phyloP scores from a whole-genome alignment of 2,113 vertebrate species.

The Gobiocypris rarus region DNA sequence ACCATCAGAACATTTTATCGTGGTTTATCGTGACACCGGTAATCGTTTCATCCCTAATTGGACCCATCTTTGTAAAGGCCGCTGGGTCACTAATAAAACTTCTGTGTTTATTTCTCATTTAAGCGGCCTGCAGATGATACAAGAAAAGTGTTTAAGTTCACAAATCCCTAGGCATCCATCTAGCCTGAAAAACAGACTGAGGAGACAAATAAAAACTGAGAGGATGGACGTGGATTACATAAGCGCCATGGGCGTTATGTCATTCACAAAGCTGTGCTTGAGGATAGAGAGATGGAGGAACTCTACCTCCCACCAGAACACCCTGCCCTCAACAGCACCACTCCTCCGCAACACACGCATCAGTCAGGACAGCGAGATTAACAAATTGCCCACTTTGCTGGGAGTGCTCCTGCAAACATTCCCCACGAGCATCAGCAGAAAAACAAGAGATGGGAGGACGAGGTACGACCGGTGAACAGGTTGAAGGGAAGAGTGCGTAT shows the following conservation, averaged over 20 bases:
- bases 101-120: neutral
- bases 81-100: neutral
- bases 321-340: slow-evolving; percentile 35
- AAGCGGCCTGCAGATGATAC: neutral
- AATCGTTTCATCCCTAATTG: no score
- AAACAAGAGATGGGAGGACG: neutral
- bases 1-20: no score
- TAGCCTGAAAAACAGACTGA: neutral
- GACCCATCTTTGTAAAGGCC: neutral
- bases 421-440: neutral
- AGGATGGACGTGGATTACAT: slow-evolving; percentile 40
- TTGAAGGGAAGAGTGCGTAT: neutral
- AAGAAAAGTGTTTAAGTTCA: neutral
- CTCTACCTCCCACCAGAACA: slow-evolving; percentile 45
- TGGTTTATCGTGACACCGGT: no score
- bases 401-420: slow-evolving; percentile 14
- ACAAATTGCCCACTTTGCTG: slow-evolving; percentile 37
- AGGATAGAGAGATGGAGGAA: slow-evolving; percentile 35
- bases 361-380: slow-evolving; percentile 33
- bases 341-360: slow-evolving; percentile 47
- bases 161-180: neutral
- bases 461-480: neutral
- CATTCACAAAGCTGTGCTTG: slow-evolving; percentile 20
- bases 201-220: neutral
- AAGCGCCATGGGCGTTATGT: slow-evolving; percentile 42